These are phyloP conservation scores for Polydrusus cervinus DNA, from an alignment of 2,888 invertebrate species.

Conservation along the genomic window DNA sequence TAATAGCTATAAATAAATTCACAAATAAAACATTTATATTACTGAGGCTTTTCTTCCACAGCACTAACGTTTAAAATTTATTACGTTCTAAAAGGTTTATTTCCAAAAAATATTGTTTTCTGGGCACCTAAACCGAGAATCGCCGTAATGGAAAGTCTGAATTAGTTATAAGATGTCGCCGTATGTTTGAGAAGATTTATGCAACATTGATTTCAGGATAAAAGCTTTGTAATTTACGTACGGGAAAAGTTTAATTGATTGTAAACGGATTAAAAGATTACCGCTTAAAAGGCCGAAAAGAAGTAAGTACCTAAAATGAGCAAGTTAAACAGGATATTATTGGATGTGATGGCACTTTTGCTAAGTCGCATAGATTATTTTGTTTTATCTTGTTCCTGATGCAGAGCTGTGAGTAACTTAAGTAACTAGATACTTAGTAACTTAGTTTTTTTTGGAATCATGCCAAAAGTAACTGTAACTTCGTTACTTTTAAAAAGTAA, in stretches of 20 bases:
- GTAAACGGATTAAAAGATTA: conserved; percentile 9
- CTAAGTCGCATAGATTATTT: no score
- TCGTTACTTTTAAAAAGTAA: no score
- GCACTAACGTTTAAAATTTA: conserved; percentile 12
- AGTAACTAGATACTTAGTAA: no score
- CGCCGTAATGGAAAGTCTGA: conserved; percentile 10
- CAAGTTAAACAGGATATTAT: not conserved
- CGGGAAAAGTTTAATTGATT: not conserved
- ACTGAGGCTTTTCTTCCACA: not conserved
- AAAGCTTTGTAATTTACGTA: conserved; percentile 6
- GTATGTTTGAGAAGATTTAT: conserved; percentile 8
- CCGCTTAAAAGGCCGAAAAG: not conserved
- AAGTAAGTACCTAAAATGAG: not conserved
- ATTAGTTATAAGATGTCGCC: conserved; percentile 19
- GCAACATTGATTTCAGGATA: not conserved
- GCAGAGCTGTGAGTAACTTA: no score
- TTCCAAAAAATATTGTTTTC: conserved; percentile 38
- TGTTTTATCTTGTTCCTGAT: no score
- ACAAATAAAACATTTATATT: no score
- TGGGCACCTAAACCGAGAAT: conserved; percentile 14
- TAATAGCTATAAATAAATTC: no score
- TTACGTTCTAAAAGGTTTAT: conserved; percentile 39
- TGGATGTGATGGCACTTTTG: not conserved
- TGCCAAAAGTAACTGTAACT: no score
- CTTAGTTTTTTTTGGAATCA: no score